A percentile compares a stretch with the other conserved stretches of the same genome.
These are phyloP conservation scores for Latrodectus geometricus DNA, from an alignment of 1,140 invertebrate species.

Conservation along the genomic window DNA sequence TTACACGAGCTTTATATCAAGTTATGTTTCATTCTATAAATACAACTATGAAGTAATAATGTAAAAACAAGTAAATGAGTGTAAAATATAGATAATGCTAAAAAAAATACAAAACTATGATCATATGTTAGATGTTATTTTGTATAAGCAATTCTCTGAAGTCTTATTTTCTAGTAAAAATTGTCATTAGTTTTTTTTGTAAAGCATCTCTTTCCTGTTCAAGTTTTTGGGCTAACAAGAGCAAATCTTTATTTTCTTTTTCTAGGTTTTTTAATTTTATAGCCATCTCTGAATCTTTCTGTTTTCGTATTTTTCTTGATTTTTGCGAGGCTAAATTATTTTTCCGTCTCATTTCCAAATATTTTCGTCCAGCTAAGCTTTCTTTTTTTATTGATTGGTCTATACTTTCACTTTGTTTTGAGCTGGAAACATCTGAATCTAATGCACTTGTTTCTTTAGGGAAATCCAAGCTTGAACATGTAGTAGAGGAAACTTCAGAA, in stretches of 20 bases:
- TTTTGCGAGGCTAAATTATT: slow-evolving; percentile 34
- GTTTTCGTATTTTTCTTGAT: slow-evolving; percentile 21
- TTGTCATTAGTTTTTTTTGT: slow-evolving; percentile 1
- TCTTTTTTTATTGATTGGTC: neutral
- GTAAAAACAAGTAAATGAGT: too few relatives aligned
- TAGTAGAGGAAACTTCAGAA: neutral
- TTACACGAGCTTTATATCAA: too few relatives aligned
- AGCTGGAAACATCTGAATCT: neutral
- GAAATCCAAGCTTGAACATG: neutral
- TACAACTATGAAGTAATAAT: too few relatives aligned
- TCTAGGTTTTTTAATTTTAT: slow-evolving; percentile 23
- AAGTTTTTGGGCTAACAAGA: neutral
- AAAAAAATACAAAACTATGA: too few relatives aligned
- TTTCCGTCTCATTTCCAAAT: slow-evolving; percentile 27
- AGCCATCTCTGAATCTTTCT: neutral
- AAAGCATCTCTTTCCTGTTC: slow-evolving; percentile 39
- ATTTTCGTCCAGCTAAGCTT: neutral
- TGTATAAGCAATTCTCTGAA: too few relatives aligned
- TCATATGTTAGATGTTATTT: too few relatives aligned
- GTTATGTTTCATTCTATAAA: too few relatives aligned
- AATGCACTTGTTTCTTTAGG: neutral
- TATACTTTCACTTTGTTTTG: neutral
- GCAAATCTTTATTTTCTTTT: slow-evolving; percentile 20
- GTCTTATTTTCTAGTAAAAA: slow-evolving; percentile 7
- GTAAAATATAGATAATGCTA: too few relatives aligned